Base-by-base conservation (phyloP, 2,888 invertebrate species). In the Pheosia tremula region DNA sequence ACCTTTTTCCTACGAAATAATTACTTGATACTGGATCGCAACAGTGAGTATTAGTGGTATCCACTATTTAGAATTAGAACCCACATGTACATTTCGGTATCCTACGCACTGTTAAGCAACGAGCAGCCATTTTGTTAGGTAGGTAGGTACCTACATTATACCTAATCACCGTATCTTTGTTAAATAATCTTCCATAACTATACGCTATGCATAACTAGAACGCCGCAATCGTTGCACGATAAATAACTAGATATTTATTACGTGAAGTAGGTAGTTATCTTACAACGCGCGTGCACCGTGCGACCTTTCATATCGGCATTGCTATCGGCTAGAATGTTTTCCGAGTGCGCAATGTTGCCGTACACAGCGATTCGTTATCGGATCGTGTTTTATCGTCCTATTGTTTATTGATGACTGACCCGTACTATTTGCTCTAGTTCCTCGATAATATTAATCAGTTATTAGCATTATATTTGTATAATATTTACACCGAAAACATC, bases 391-490 rank as follows among this genome's bases (percentile, higher is more conserved):
- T 86, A 86, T 86, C 82, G 81, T 63, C 56, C 72, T 64, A 81
- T 85, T 85, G 83, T 86, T 85, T 81, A 83, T 83, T 85, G 80
- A 75, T 68, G 66, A 75, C 66, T 80, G 77, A 81, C 77, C 82
- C 74, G 74, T 75, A 72, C 61, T 71, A 69, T 75, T 74, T 72
- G 71, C 78, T 78, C 75, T 69, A 77, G 73, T 80, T 80, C 63
- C 64, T 68, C 68, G 70, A 73, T 74, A 72, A 58, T 63, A 59
- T 64, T 78, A 74, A 75, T 72, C 74, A 71, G 77, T 77, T 68
- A 68, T 77, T 74, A 64, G 59, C 43, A n/a, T 53, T 43, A 8
- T 43, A 41, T 6, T 41, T 41, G 24, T 24, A 24, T 24, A 24
- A 24, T 24, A 24, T 24, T 24, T 24, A 24, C 24, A 24, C 24